Evolutionary conservation across 2,113 vertebrate species (phyloP).

Genomic region (Maccullochella peelii): DNA sequence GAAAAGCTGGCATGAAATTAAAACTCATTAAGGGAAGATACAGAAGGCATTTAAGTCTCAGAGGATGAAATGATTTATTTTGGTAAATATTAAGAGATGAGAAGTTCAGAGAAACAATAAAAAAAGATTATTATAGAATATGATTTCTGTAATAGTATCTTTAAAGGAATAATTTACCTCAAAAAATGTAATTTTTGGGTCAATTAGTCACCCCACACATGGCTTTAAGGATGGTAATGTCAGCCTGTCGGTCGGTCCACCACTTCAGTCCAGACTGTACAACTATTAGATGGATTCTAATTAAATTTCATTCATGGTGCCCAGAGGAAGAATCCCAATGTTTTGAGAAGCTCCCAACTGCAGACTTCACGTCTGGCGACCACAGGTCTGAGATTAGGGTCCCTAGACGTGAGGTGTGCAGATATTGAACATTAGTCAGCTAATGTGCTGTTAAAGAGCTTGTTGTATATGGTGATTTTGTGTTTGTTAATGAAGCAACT

Average conservation of each 20-base stretch:
- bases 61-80: constrained; percentile 19
- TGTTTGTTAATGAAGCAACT: too few species aligned
- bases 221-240: not conserved
- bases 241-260: not conserved
- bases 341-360: not conserved
- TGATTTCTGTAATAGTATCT: not conserved
- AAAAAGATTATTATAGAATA: not conserved
- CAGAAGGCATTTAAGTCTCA: constrained; percentile 18
- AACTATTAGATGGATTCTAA: not conserved
- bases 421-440: too few species aligned
- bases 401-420: too few species aligned
- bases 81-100: constrained; percentile 21
- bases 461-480: too few species aligned
- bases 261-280: not conserved
- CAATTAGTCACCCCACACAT: not conserved
- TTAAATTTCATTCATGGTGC: not conserved
- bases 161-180: not conserved
- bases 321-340: too few species aligned
- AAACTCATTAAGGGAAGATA: constrained; percentile 59
- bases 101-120: not conserved
- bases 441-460: too few species aligned
- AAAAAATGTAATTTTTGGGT: not conserved
- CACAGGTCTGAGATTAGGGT: too few species aligned
- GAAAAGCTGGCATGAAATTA: constrained; percentile 71
- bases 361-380: not conserved